Base-by-base conservation (phyloP, 92 coral and sea anemone species). In the Metridium senile region DNA sequence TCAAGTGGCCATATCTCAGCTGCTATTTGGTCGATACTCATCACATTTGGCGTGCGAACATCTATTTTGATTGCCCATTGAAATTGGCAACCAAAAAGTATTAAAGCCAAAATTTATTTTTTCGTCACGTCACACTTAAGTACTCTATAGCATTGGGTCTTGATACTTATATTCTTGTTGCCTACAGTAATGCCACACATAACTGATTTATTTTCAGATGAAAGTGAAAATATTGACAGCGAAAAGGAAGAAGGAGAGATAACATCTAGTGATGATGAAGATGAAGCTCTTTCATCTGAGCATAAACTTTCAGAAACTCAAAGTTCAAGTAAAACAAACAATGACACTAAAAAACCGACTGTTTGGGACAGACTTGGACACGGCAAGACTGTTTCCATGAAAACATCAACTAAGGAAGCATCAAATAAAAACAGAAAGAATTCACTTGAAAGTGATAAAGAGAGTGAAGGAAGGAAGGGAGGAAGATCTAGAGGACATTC, bases 231-330 rank as follows among this genome's bases (percentile, higher is more conserved):
- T 58, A 62, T 28, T 26, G 81, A 69, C 25, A 74, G 72, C 32
- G 91, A 83, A 33, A 90, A 67, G 82, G 98, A 93, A 67, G 95
- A 87, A 59, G 98, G 98, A 4, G 95, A 90, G 53, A 77, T 93
- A 35, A 84, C 88, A 19, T 88, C 93, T 19, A 89, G 84, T 35
- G 89, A 85, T 23, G 93, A 82, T 1, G 97, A 88, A 28, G 78
- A 67, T 4, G 62, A 51, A 9, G 45, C 21, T 0, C 46, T 29
- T 33, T 67, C 59, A 54, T n/a, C 70, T 26, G 68, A 72, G 26
- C 56, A 63, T 32, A 28, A 17, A 35, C 65, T 33, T 32, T 46
- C 57, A 67, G 49, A 28, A 26, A 52, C 30, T 20, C n/a, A 2
- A 26, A 39, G n/a, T 9, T 33, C 58, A 0, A 66, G 23, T 1